A percentile compares a stretch with the other conserved stretches of the same genome.
Evolutionary conservation across 2,113 vertebrate genomes (phyloP).

Genomic region (Odocoileus virginianus): DNA sequence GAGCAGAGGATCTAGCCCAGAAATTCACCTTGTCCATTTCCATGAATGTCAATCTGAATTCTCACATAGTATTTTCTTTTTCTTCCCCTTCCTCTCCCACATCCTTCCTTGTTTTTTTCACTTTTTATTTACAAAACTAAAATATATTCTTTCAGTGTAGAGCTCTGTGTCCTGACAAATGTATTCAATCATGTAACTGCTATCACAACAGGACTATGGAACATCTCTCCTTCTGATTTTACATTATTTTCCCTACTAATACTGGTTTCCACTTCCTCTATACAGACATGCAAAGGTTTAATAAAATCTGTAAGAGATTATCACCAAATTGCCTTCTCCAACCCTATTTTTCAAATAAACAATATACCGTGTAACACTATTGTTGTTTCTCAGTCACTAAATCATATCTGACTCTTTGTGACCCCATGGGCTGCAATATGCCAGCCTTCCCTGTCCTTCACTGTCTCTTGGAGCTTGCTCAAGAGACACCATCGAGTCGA

Average conservation of each 20-base stretch:
- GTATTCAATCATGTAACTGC: accelerated
- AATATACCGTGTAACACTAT: no score
- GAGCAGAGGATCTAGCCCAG: neutral
- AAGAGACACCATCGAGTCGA: neutral
- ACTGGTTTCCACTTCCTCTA: neutral
- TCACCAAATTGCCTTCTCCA: neutral
- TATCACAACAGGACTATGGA: neutral
- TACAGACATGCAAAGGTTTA: neutral
- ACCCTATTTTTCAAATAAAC: neutral
- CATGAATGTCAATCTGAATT: accelerated
- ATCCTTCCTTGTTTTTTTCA: accelerated
- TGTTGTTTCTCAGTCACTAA: neutral
- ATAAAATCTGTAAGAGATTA: neutral
- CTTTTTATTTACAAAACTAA: neutral
- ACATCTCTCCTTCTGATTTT: neutral
- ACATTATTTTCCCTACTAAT: neutral
- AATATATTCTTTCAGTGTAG: accelerated
- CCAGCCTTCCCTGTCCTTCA: neutral
- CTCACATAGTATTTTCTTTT: neutral
- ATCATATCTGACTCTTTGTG: neutral
- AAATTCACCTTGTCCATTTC: accelerated
- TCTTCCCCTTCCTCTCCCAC: no score
- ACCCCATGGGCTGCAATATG: accelerated
- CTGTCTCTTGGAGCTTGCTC: accelerated
- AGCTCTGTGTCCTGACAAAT: neutral